Evolutionary conservation across 1,140 invertebrate genomes (phyloP), one percentile per base, ranked within the genome.

Genomic region (Drosophila melanica): DNA sequence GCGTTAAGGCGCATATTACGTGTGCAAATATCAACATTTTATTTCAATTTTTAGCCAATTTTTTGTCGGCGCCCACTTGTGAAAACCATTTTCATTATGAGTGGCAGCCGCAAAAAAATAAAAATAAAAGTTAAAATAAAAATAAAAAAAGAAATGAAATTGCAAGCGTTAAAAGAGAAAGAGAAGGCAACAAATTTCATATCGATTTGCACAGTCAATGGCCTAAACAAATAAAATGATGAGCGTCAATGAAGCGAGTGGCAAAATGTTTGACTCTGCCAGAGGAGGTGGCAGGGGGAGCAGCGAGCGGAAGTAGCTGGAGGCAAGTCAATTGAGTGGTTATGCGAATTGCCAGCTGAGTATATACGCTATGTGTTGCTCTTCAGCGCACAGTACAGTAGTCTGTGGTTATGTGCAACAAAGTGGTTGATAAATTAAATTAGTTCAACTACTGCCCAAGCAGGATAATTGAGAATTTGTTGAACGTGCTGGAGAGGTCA

Each of bases 171-270:
- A 27, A 6, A 1, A 7, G 27, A 0, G 69, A 53, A 85, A 75
- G 68, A 54, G 48, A 79, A 64, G 59, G 37, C 75, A 60, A 51
- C 53, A 84, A 84, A 69, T 71, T 69, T 51, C 54, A 66, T 89
- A 89, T 89, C 70, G 84, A 89, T 89, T 80, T 74, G 50, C 70
- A 75, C 64, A 68, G 66, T 68, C 79, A 71, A 77, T 79, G 66
- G 84, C 74, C 84, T 89, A 89, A 89, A 89, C 84, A 89, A 89
- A 89, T 71, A 89, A 84, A 75, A 80, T 90, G 79, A 89, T 89
- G 84, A 82, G 79, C 77, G 77, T 20, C 85, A 89, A 89, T 87
- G 79, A 84, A 89, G 79, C 84, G 84, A 63, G 68, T 59, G 71
- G 59, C 53, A 45, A 76, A 86, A 81, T 76, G 64, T 81, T 77